These are phyloP conservation scores for Centropus bengalensis DNA, from an alignment of 2,113 vertebrate species.

Conservation along the genomic window DNA sequence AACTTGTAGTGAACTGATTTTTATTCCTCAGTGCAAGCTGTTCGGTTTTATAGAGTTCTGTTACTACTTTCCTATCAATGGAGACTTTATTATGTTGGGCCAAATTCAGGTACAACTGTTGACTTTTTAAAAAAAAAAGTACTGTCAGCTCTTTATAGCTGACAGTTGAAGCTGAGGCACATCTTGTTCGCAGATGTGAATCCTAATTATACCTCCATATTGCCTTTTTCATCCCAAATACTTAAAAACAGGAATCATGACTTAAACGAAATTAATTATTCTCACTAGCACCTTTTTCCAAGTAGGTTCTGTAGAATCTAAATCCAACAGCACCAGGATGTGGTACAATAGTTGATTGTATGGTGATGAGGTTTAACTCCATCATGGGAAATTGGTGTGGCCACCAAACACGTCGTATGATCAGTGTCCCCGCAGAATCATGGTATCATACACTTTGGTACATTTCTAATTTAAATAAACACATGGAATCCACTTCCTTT, in stretches of 20 bases:
- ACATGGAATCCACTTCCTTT: not conserved
- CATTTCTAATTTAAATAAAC: not conserved
- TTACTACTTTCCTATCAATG: not conserved
- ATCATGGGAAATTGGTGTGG: not conserved
- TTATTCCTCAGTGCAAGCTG: not conserved
- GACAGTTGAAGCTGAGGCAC: not conserved
- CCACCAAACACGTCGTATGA: accelerated
- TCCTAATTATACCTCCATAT: not conserved
- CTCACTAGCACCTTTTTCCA: not conserved
- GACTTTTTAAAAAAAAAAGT: not conserved
- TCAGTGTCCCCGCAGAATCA: not conserved
- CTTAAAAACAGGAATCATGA: not conserved
- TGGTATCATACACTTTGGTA: not conserved
- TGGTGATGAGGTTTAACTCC: not conserved
- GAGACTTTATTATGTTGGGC: not conserved
- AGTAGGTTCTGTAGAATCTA: not conserved
- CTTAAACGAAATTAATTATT: not conserved
- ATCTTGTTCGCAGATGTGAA: not conserved
- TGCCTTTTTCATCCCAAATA: not conserved
- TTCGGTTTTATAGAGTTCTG: not conserved
- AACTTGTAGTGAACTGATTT: not conserved
- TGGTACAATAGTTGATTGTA: not conserved
- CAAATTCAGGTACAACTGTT: not conserved
- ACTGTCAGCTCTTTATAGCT: not conserved
- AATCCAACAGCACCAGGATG: not conserved